A percentile compares a stretch with the other conserved stretches of the same genome.
These are phyloP conservation scores for Auanema freiburgensis DNA, from an alignment of 2,888 invertebrate species.

Conservation along the genomic window DNA sequence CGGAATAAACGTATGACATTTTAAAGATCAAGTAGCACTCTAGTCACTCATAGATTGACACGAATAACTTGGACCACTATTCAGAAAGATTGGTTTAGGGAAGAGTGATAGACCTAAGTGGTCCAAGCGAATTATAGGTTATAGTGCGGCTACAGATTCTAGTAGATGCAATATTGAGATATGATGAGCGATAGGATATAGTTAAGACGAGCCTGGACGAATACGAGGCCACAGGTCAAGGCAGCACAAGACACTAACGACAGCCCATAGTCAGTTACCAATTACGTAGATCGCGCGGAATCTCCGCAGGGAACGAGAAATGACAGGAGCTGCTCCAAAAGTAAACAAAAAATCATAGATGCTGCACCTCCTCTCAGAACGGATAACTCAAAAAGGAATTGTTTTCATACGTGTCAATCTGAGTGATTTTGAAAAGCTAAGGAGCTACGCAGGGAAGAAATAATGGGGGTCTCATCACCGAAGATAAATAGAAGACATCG, in stretches of 20 bases:
- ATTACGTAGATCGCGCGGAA: constrained; percentile 18
- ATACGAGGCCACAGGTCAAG: constrained; percentile 23
- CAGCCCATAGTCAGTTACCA: constrained; percentile 17
- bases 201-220: constrained; percentile 21
- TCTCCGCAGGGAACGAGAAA: constrained; percentile 13
- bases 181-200: constrained; percentile 23
- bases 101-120: too few species aligned
- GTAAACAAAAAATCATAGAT: constrained; percentile 10
- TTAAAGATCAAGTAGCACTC: neutral
- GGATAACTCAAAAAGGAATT: too few species aligned
- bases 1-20: constrained; percentile 48
- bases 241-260: constrained; percentile 10
- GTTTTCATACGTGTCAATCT: too few species aligned
- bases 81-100: constrained; percentile 1
- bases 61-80: neutral
- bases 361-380: too few species aligned
- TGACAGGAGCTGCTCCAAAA: constrained; percentile 13
- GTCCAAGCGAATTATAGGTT: too few species aligned
- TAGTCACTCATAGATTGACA: constrained; percentile 2
- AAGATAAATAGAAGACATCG: too few species aligned
- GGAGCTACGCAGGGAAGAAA: too few species aligned
- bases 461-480: too few species aligned
- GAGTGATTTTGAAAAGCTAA: too few species aligned
- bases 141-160: too few species aligned
- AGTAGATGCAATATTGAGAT: constrained; percentile 6